Base-by-base conservation (phyloP, 2,797 vertebrate species). In the Erethizon dorsatum region DNA sequence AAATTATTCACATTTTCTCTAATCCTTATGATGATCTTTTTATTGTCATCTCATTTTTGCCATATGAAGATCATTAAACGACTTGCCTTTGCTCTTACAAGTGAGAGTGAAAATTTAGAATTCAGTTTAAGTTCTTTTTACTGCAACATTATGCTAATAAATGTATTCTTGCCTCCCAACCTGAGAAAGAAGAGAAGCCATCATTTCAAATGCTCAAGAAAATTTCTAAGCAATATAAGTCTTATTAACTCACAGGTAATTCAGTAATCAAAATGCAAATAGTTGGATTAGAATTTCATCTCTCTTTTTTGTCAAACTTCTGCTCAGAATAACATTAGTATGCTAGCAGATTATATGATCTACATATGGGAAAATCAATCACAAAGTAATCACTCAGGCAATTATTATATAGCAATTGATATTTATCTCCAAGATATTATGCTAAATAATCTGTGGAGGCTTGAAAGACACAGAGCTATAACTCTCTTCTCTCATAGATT, bases 241-340 rank as follows among this genome's bases (percentile, higher is more conserved):
- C 52, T 78, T 92, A 73, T 69, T 73, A 45, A 79, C 33, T 86
- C 79, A 95, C 52, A 56, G 56, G 59, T 93, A 54, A 96, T 83
- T 97, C 45, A 85, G 82, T 88, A 92, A 97, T 92, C 78, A 96
- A 95, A 95, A 96, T 97, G 93, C 85, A 96, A 96, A 96, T 94
- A 79, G 54, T 63, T 85, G n/a, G 41, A 85, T 95, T 95, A 96
- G 50, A 96, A 94, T 88, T 95, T 88, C 83, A 95, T 79, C 56
- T 79, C 15, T 41, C 31, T 92, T 83, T n/a, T 13, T 88, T 78
- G 24, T 71, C 84, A 90, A 91, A 26, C 59, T 91, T 89, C 77
- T 88, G 9, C n/a, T 93, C 85, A 92, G 71, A 96, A 88, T 90
- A 91, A n/a, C 37, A 88, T 96, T 67, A 69, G 18, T 50, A 47